phyloP scores from a whole-genome alignment of 2,888 invertebrate genomes.

The Tetranychus truncatus region DNA sequence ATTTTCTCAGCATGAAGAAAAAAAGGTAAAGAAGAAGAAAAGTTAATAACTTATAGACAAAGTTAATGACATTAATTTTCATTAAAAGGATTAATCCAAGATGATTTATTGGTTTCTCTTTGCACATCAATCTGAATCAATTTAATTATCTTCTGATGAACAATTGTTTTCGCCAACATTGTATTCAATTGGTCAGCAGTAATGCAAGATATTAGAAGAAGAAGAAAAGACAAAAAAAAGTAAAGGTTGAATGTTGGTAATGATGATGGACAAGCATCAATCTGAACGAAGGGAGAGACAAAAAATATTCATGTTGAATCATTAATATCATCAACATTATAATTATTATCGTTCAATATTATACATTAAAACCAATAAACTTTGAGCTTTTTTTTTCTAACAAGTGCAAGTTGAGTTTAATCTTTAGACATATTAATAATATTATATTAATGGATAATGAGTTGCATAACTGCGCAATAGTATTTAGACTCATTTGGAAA shows the following conservation, averaged over 20 bases:
- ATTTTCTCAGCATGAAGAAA: no score
- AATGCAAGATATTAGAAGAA: no score
- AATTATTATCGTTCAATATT: neutral
- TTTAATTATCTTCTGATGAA: no score
- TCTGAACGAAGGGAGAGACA: neutral
- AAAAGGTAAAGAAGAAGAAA: no score
- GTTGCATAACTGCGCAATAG: constrained; percentile 3
- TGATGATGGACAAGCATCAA: neutral
- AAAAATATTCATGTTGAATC: neutral
- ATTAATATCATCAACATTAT: neutral
- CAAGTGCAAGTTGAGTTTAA: constrained; percentile 4
- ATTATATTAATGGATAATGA: neutral
- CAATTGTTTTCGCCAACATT: no score
- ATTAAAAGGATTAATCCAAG: no score
- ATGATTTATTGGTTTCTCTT: no score
- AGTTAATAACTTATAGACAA: no score
- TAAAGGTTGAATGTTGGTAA: neutral
- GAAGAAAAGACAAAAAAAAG: neutral
- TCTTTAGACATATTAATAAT: neutral
- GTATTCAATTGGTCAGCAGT: no score
- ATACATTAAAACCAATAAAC: neutral
- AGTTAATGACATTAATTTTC: no score
- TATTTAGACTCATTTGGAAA: neutral
- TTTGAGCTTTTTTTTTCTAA: neutral
- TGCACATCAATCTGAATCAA: no score